Conservation (phyloP, 2,797 vertebrate genomes). For the Furcifer pardalis region DNA sequence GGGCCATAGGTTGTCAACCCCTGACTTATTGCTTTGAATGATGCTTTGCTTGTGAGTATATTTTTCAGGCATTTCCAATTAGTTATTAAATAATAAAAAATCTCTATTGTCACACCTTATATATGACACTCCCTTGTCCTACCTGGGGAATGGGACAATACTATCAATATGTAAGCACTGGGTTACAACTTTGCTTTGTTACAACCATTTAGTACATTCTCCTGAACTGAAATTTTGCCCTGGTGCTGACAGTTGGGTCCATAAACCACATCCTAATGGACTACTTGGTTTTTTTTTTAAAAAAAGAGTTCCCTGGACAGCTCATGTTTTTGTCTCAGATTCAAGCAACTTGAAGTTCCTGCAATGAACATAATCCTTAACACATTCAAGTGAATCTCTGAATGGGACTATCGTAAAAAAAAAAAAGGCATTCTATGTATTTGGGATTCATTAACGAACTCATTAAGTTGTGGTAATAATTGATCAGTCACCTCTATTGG, state of each 20-base stretch:
- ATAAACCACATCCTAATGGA: not conserved
- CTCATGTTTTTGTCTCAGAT: not conserved
- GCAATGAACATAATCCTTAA: no score
- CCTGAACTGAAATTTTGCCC: not conserved
- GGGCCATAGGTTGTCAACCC: no score
- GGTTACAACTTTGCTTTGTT: not conserved
- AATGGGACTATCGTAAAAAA: not conserved
- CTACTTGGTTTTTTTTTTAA: not conserved
- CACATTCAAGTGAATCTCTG: not conserved
- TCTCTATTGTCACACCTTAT: not conserved
- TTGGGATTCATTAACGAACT: not conserved
- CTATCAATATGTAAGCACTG: not conserved
- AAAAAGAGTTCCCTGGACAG: not conserved
- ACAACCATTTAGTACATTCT: not conserved
- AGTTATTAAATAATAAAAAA: constrained; percentile 13
- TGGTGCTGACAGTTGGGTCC: not conserved
- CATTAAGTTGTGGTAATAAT: not conserved
- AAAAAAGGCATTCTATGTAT: not conserved
- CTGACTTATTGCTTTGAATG: constrained; percentile 19
- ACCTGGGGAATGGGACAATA: not conserved
- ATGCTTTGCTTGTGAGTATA: not conserved
- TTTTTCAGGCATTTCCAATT: constrained; percentile 37
- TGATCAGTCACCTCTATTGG: no score
- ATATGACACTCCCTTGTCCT: not conserved
- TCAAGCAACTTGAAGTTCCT: no score